A percentile compares a stretch with the other conserved stretches of the same genome.
phyloP scores from a whole-genome alignment of 2,888 invertebrate genomes.

The Proisotoma minuta region DNA sequence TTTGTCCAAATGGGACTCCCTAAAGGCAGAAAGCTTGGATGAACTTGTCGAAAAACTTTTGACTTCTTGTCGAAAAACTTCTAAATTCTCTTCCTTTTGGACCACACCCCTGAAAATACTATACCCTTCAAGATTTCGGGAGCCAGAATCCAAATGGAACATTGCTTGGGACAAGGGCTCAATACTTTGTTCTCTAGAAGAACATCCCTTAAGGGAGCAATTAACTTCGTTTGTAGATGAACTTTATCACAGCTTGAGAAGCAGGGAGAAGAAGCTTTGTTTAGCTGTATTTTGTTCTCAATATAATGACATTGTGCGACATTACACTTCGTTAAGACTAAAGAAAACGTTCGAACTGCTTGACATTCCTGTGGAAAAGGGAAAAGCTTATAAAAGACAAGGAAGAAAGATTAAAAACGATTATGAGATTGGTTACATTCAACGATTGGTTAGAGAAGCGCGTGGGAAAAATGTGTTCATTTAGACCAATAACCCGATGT shows the following conservation, averaged over 20 bases:
- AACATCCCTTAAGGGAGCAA: neutral
- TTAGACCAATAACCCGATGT: no score
- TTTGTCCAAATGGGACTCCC: slow-evolving; percentile 6
- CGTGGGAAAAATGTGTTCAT: neutral
- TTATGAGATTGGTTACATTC: neutral
- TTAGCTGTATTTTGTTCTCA: slow-evolving; percentile 16
- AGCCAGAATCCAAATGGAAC: slow-evolving; percentile 9
- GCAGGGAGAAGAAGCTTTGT: neutral
- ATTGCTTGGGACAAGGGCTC: neutral
- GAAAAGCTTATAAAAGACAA: neutral
- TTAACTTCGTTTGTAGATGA: neutral
- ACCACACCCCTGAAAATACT: neutral
- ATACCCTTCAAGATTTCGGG: slow-evolving; percentile 11
- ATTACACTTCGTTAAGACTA: slow-evolving; percentile 15
- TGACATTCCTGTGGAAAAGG: slow-evolving; percentile 9
- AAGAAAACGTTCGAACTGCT: slow-evolving; percentile 8
- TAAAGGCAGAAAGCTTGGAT: neutral
- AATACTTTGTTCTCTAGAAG: neutral
- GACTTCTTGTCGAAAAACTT: neutral
- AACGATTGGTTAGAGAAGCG: neutral
- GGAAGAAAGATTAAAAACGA: neutral
- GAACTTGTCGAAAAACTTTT: neutral
- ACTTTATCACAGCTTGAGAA: neutral
- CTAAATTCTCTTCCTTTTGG: neutral
- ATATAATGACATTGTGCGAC: slow-evolving; percentile 16